Base-by-base conservation (phyloP, 2,888 invertebrate species). In the Cheilosia vernalis region DNA sequence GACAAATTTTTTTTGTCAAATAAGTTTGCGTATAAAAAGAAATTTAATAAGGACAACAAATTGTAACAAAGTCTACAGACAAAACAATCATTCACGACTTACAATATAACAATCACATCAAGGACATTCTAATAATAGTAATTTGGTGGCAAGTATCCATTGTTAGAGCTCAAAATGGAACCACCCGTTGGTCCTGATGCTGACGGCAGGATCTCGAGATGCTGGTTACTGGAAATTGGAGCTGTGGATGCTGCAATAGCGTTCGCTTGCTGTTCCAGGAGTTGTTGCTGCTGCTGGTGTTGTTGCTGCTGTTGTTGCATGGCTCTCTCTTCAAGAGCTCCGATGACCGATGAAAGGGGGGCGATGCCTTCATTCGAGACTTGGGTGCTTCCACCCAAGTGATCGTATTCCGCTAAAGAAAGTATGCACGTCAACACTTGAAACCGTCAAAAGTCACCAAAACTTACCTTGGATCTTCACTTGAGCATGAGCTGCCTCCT, bases 401-500 rank as follows among this genome's bases (percentile, higher is more conserved):
- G 72, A 19, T 85, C 85, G 60, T 85, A 85, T 63, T 85, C 85
- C 42, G 85, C 85, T 85, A 40, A 0, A 73, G 53, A 15, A n/a
- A 47, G 30, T 17, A 6, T 4, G 5, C 6, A 47, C 5, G 19
- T 47, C 1, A 19, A 17, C 2, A 27, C 24, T 13, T 27, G 15
- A 10, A 6, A 30, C 6, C 9, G 1, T 24, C 2, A 30, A 24
- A 24, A 53, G 6, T 4, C 0, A 10, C 3, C 27, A 30, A 0
- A 0, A 60, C 73, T 69, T 74, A 79, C 83, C 90, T 89, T 92
- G 92, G 69, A 92, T 92, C 88, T 91, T 90, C 44, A 91, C 89
- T 82, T 92, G 92, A 66, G 92, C 92, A 88, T 91, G 90, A 30
- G 88, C 88, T 13, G 92, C 92, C 87, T 92, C 92, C 87, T 91